Evolutionary conservation across 2,113 vertebrate genomes (phyloP).

Genomic region (Tupaia chinensis): DNA sequence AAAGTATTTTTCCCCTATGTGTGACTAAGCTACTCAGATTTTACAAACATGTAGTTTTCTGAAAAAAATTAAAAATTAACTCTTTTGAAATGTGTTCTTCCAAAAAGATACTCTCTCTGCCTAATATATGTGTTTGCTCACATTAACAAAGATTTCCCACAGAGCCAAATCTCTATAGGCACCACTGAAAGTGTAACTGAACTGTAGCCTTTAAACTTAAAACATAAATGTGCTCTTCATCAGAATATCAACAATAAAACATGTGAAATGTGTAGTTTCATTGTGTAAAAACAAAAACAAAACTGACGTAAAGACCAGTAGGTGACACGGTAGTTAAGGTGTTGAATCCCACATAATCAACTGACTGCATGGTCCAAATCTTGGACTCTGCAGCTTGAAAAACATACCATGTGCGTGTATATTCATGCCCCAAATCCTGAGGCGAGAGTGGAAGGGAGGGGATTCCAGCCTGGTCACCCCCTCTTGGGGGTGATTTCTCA

Average conservation of each 20-base stretch:
- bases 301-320: too few relatives aligned
- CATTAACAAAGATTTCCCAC: not conserved
- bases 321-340: too few relatives aligned
- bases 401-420: too few relatives aligned
- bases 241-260: not conserved
- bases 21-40: slow-evolving; percentile 4
- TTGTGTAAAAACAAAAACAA: too few relatives aligned
- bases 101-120: not conserved
- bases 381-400: too few relatives aligned
- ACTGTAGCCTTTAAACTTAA: not conserved
- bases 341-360: too few relatives aligned
- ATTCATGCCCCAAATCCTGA: too few relatives aligned
- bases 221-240: not conserved
- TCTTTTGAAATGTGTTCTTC: slow-evolving; percentile 1
- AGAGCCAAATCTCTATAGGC: not conserved
- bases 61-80: not conserved
- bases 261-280: not conserved
- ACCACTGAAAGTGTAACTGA: not conserved
- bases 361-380: too few relatives aligned
- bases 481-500: too few relatives aligned
- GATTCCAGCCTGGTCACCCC: too few relatives aligned
- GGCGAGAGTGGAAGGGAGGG: too few relatives aligned
- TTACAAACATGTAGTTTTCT: not conserved
- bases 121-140: not conserved
- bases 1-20: not conserved